Evolutionary conservation across 2,888 invertebrate genomes (phyloP), one percentile per base, ranked within the genome.

Genomic region (Eupithecia inturbata): DNA sequence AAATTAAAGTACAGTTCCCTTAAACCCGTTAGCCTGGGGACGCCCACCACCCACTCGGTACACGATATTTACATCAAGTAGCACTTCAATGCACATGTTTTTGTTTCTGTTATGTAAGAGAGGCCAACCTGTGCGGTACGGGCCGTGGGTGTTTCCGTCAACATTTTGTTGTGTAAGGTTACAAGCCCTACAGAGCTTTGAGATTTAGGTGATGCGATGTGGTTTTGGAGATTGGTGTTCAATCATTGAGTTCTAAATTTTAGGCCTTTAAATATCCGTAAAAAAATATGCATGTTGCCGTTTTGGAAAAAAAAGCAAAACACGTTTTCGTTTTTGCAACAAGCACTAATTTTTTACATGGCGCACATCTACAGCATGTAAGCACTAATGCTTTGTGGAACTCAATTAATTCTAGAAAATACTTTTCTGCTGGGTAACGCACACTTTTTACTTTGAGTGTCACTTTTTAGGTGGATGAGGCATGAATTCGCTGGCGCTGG

Each of bases 21-120:
- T 78, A 76, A 78, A 75, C 71, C 77, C 72, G 77, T 80, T 80
- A 77, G 49, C n/a, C 3, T 70, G 82, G 84, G 87, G 87, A 88
- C 88, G 82, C 78, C 86, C 80, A 80, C 88, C 85, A 85, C 88
- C 90, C 84, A 89, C 90, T 57, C 57, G 26, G 10, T 64, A 7
- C 63, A 79, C 78, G 33, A 33, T 81, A 77, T 85, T 83, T 82
- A 83, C 83, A 81, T 86, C 87, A 85, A 84, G 84, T 87, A 86
- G 85, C 80, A 85, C 85, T 79, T 79, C 80, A 79, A 76, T 71
- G 73, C 75, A 60, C 75, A 76, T 80, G 73, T 73, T 80, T 76
- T 76, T 78, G 62, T 77, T 75, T 75, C 57, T 71, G 62, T 71
- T 72, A 73, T 66, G 74, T 72, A 74, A 74, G 53, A 41, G 70